Conservation (phyloP, 2,113 vertebrate species). For the Neolamprologus sp. region DNA sequence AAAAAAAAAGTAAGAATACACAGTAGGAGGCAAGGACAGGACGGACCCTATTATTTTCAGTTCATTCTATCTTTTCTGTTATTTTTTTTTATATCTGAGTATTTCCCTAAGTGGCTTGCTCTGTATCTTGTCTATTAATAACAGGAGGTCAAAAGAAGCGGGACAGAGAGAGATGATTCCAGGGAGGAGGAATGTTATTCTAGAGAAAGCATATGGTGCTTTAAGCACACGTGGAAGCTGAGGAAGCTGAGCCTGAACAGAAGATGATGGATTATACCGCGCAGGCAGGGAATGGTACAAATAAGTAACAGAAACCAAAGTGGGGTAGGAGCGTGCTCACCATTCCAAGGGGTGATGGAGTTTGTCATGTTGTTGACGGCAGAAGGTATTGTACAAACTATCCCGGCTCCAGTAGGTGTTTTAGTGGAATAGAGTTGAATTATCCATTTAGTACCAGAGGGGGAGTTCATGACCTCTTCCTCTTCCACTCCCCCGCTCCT, state of each 20-base stretch:
- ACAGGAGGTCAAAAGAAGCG: conserved; percentile 17
- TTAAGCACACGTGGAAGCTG: background rate
- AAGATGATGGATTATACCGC: conserved; percentile 46
- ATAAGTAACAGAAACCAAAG: conserved; percentile 38
- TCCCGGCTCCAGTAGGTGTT: conserved; percentile 33
- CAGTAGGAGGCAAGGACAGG: background rate
- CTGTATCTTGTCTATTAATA: conserved; percentile 32
- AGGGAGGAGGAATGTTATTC: background rate
- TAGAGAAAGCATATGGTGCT: conserved; percentile 2
- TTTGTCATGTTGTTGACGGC: conserved; percentile 52
- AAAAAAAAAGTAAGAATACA: background rate
- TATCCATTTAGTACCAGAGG: conserved; percentile 62
- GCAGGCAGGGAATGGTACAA: conserved; percentile 20
- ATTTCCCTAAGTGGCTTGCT: background rate
- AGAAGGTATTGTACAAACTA: conserved; percentile 38
- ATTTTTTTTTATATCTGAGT: background rate
- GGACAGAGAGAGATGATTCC: background rate
- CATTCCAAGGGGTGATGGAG: conserved; percentile 35
- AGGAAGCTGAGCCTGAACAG: background rate
- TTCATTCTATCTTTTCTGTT: background rate
- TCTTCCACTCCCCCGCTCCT: conserved; percentile 37
- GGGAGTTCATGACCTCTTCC: conserved; percentile 48
- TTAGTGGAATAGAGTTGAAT: conserved; percentile 63
- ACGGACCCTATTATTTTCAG: background rate
- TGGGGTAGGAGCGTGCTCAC: background rate